These are phyloP conservation scores for Hymenochirus boettgeri DNA, from an alignment of 2,113 vertebrate genomes.

Conservation along the genomic window DNA sequence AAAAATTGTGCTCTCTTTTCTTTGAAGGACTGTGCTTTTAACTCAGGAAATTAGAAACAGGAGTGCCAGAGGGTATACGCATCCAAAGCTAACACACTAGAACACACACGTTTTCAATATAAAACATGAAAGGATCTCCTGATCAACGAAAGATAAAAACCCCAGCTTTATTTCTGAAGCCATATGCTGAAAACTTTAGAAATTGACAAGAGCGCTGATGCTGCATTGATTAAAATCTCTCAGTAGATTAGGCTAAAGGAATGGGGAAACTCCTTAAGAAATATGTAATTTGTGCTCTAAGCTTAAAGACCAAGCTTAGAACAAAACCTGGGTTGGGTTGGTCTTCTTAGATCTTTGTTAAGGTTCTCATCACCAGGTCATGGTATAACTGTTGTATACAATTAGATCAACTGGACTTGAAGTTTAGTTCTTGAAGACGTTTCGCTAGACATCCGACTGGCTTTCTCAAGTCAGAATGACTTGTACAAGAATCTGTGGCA, in stretches of 20 bases:
- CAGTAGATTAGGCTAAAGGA: constrained; percentile 42
- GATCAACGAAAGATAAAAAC: constrained; percentile 79
- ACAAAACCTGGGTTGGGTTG: too few relatives aligned
- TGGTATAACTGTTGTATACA: too few relatives aligned
- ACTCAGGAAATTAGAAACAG: constrained; percentile 97
- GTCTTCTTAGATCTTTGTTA: too few relatives aligned
- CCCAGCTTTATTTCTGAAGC: constrained; percentile 64
- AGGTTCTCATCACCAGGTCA: too few relatives aligned
- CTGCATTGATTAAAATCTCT: constrained; percentile 18
- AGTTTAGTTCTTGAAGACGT: too few relatives aligned
- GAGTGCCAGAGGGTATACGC: constrained; percentile 85
- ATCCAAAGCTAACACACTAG: constrained; percentile 71
- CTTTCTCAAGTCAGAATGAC: too few relatives aligned
- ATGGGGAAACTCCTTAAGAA: constrained; percentile 32
- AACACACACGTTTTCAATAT: constrained; percentile 76
- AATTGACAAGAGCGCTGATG: constrained; percentile 41
- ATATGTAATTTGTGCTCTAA: too few relatives aligned
- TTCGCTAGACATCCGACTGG: too few relatives aligned
- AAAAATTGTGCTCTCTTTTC: constrained; percentile 80
- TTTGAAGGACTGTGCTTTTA: constrained; percentile 93
- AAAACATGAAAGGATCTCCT: constrained; percentile 87
- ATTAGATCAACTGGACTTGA: too few relatives aligned
- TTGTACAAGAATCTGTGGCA: too few relatives aligned
- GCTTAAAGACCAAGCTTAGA: too few relatives aligned
- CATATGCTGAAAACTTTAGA: constrained; percentile 60